Base-by-base conservation (phyloP, 2,113 vertebrate genomes). In the Hucho hucho region DNA sequence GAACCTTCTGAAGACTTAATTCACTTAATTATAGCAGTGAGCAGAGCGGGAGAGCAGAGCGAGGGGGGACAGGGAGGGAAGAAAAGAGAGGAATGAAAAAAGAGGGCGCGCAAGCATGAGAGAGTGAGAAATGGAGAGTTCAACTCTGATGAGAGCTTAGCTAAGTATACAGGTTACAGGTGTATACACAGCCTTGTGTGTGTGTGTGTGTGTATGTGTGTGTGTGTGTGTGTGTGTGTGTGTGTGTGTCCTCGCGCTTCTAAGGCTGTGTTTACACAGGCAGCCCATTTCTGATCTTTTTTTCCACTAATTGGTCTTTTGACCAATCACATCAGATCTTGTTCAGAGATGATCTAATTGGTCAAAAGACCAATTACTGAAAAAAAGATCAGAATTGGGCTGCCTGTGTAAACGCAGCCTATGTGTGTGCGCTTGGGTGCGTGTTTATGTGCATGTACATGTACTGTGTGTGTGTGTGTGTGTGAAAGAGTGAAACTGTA, bases 1-100 rank as follows among this genome's bases (percentile, higher is more conserved):
- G 87, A 87, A 83, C 89, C 90, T 88, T 92, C 90, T 91, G 91
- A 93, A 91, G 88, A 89, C 83, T 91, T 92, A 91, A 94, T 94
- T 92, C 87, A 89, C 89, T 92, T 93, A 93, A 94, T 94, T 93
- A 94, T 90, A 92, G 90, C 82, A 73, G 81, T 81, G 79, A 69
- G 9, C 72, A 70, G 53, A 43, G 53, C 74, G 66, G 37, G 74
- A 68, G 77, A 67, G 76, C 53, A 79, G 75, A 63, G n/a, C 20
- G 72, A 72, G 49, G 74, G 18, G 29, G 0, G 4, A 4, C 4
- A 29, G 9, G 29, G 29, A 4, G 9, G 9, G 9, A 6, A 6
- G 32, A 32, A 32, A 5, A 26, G 46, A 69, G 13, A 22, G 58
- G 66, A 32, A n/a, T 2, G 59, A 61, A 53, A 78, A 26, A 24